These are phyloP conservation scores for Malacosoma neustria DNA, from an alignment of 2,888 invertebrate species.

Conservation along the genomic window DNA sequence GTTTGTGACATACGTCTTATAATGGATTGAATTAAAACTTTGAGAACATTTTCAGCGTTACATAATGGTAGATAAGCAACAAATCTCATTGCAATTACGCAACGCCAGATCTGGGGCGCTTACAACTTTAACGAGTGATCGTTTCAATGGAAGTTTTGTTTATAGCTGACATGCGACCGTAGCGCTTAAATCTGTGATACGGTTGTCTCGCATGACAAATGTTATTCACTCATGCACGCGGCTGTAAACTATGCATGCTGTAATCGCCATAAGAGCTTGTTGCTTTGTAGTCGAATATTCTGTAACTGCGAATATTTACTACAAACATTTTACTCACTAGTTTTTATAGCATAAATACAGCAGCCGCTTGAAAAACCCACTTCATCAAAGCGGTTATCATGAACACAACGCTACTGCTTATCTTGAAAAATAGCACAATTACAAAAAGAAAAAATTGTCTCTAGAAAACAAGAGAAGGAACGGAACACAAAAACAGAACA, in stretches of 20 bases:
- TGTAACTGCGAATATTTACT: too few species aligned
- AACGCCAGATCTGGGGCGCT: constrained; percentile 27
- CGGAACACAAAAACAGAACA: too few species aligned
- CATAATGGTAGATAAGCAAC: constrained; percentile 6
- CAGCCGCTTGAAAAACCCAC: too few species aligned
- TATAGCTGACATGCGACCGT: constrained; percentile 26
- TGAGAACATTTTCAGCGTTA: background rate
- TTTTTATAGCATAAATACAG: too few species aligned
- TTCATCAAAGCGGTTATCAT: too few species aligned
- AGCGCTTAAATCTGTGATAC: constrained; percentile 27
- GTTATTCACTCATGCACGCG: constrained; percentile 7
- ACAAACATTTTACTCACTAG: too few species aligned
- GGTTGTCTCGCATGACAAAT: constrained; percentile 1
- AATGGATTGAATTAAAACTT: background rate
- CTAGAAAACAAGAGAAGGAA: too few species aligned
- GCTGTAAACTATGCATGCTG: background rate
- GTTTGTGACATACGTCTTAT: background rate
- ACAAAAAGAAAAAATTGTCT: too few species aligned
- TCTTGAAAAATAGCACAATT: too few species aligned
- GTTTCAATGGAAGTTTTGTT: constrained; percentile 29
- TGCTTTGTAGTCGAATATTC: background rate
- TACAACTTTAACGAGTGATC: constrained; percentile 37
- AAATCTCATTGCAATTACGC: constrained; percentile 21
- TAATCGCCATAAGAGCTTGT: background rate
- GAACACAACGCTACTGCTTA: too few species aligned